phyloP scores from a whole-genome alignment of 2,888 invertebrate species.

The Cantharis rustica region DNA sequence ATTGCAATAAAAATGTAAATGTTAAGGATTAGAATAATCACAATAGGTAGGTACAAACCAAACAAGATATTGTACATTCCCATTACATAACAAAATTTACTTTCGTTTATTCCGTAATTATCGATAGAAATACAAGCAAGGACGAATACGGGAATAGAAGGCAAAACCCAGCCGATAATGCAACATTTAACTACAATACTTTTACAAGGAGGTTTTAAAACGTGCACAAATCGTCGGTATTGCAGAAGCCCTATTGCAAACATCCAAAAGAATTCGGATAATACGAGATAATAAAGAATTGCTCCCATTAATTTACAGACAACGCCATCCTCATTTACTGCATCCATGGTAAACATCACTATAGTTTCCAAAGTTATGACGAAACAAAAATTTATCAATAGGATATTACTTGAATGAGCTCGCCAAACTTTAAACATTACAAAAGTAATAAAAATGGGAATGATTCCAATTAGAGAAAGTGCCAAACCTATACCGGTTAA shows the following conservation, averaged over 20 bases:
- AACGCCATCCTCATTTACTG: constrained; percentile 44
- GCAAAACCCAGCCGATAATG: constrained; percentile 65
- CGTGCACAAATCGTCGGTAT: constrained; percentile 65
- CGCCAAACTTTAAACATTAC: constrained; percentile 62
- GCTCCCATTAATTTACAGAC: constrained; percentile 63
- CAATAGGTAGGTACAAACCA: constrained; percentile 60
- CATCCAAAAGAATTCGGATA: constrained; percentile 72
- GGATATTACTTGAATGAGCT: constrained; percentile 62
- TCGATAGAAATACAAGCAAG: constrained; percentile 5
- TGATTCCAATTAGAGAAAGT: constrained; percentile 58
- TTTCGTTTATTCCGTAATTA: constrained; percentile 42
- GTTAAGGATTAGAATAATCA: constrained; percentile 59
- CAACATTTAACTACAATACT: constrained; percentile 63
- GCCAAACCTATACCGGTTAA: constrained; percentile 59
- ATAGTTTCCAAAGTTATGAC: constrained; percentile 57
- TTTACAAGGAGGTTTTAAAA: constrained; percentile 61
- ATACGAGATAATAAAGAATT: constrained; percentile 64
- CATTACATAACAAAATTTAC: constrained; percentile 56
- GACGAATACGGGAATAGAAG: constrained; percentile 58
- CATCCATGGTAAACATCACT: constrained; percentile 50
- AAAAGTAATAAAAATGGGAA: constrained; percentile 57
- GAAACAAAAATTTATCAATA: constrained; percentile 60
- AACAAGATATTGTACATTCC: constrained; percentile 58
- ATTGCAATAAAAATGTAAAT: constrained; percentile 61
- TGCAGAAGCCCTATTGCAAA: constrained; percentile 67